Base-by-base conservation (phyloP, 2,888 invertebrate genomes). In the Drosophila acutilabella region DNA sequence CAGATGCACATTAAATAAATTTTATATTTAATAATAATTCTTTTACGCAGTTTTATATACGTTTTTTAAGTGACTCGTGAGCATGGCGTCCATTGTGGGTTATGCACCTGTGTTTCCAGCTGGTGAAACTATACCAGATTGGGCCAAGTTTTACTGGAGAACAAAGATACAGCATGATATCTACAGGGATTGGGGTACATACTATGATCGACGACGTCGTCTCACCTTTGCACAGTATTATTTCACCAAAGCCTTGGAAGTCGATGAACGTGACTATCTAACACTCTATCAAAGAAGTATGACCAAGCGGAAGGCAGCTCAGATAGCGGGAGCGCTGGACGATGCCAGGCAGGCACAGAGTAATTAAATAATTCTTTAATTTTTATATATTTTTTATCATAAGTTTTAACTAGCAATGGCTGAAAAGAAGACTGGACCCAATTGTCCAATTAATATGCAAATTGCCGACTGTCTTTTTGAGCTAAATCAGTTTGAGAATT, bases 101-200 rank as follows among this genome's bases (percentile, higher is more conserved):
- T 11, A 54, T 20, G 41, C 40, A 10, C 74, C 81, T 0, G 5
- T 10, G 1, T 1, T 51, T 6, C 16, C 6, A 0, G 0, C 20
- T 4, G 88, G 71, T 0, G 72, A 64, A 23, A 2, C 56, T 0
- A 2, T 76, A 2, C 78, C 80, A 4, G 78, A 79, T 40, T 91
- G 91, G 91, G 75, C 81, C 45, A 80, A 80, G 11, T 79, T 91
- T 7, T 81, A 88, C 13, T 89, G 90, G 81, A 81, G 72, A 2
- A 59, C 78, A 0, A 90, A 91, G 42, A 81, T 89, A 5, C 81
- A 89, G 26, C 91, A 91, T 67, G 64, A 88, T 11, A 89, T 92
- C 20, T 92, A 89, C 18, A 79, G 90, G 2, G 91, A 91, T 53
- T 91, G 91, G 91, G 91, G 91, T 3, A 71, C 81, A 0, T 90